phyloP scores from a whole-genome alignment of 2,888 invertebrate genomes.

The Drosophila ochracea region DNA sequence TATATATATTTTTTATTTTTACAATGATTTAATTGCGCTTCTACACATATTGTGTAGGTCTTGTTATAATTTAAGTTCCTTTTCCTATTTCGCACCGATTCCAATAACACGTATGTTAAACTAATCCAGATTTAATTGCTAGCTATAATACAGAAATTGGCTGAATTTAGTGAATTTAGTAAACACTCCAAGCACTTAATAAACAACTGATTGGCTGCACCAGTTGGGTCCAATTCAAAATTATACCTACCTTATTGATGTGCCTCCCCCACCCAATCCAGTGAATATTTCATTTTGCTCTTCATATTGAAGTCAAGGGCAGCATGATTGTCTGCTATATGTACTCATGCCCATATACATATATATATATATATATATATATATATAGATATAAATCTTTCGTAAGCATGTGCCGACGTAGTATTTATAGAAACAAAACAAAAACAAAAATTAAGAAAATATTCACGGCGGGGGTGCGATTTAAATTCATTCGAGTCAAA shows the following conservation, averaged over 20 bases:
- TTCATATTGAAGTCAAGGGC: conserved; percentile 60
- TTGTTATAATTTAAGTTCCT: neutral
- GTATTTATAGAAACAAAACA: conserved; percentile 61
- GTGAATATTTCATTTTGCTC: conserved; percentile 14
- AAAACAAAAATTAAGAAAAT: neutral
- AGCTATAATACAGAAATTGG: conserved; percentile 17
- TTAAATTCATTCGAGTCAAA: conserved; percentile 14
- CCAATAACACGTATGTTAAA: neutral
- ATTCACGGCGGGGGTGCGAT: conserved; percentile 18
- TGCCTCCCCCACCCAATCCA: neutral
- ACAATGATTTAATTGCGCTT: conserved; percentile 3
- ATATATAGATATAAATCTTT: conserved; percentile 47
- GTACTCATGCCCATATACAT: conserved; percentile 14
- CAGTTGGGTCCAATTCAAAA: conserved; percentile 41
- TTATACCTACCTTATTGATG: neutral
- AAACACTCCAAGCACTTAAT: neutral
- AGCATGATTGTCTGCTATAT: conserved; percentile 34
- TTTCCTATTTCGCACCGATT: neutral
- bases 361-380: conserved; percentile 9
- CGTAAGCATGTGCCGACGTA: conserved; percentile 59
- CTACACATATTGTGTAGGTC: conserved; percentile 3
- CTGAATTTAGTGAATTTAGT: conserved; percentile 7
- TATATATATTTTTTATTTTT: neutral
- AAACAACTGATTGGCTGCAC: conserved; percentile 26
- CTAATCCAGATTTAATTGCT: conserved; percentile 13